A percentile compares a stretch with the other conserved stretches of the same genome.
phyloP scores from a whole-genome alignment of 1,140 invertebrate species.

The Tetranychus cinnabarinus region DNA sequence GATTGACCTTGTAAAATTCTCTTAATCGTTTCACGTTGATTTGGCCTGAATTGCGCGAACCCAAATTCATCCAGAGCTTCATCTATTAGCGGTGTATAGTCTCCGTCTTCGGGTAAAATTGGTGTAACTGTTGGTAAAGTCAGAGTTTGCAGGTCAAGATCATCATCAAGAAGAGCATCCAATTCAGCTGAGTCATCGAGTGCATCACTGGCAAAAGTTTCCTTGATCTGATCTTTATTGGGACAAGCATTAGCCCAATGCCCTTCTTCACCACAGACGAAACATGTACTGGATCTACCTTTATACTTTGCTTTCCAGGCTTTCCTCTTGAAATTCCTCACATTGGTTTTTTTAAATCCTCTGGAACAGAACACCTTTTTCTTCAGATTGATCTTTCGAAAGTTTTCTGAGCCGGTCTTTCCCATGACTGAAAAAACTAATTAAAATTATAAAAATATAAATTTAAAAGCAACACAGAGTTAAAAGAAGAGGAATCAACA shows the following conservation, averaged over 20 bases:
- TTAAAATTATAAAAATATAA: slow-evolving; percentile 1
- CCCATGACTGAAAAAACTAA: neutral
- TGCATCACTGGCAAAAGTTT: neutral
- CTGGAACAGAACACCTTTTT: slow-evolving; percentile 54
- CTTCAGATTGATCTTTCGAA: slow-evolving; percentile 64
- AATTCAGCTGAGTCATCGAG: neutral
- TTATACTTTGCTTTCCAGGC: slow-evolving; percentile 48
- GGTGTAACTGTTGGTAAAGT: neutral
- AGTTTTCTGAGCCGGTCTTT: slow-evolving; percentile 30
- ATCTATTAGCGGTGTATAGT: slow-evolving; percentile 25
- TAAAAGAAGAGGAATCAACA: neutral
- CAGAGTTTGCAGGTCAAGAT: neutral
- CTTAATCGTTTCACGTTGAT: slow-evolving; percentile 70
- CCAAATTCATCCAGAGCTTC: slow-evolving; percentile 52
- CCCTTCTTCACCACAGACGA: slow-evolving; percentile 53
- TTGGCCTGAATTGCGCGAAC: slow-evolving; percentile 43
- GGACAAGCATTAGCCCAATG: slow-evolving; percentile 59
- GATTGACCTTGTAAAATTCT: slow-evolving; percentile 55
- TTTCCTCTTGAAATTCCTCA: slow-evolving; percentile 53
- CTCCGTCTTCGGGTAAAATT: neutral
- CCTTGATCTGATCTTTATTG: neutral
- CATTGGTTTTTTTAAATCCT: slow-evolving; percentile 37
- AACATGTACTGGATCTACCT: slow-evolving; percentile 35
- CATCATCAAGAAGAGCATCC: neutral
- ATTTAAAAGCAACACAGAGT: neutral